A percentile compares a stretch with the other conserved stretches of the same genome.
phyloP scores from a whole-genome alignment of 2,888 invertebrate species.

The Pyrochroa serraticornis region DNA sequence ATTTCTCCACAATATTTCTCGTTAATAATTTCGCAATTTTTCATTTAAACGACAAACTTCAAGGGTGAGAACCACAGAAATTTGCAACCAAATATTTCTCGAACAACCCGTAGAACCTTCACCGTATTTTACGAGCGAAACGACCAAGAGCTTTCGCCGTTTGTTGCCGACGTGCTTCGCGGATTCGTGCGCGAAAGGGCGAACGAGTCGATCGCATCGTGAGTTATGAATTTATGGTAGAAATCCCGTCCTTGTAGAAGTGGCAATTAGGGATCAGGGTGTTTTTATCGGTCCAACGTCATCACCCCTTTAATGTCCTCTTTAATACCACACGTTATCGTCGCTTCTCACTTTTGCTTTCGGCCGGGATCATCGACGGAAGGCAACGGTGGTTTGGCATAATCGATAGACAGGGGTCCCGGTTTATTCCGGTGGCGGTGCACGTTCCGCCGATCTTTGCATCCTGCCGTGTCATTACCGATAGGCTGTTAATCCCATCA shows the following conservation, averaged over 20 bases:
- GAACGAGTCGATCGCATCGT: conserved; percentile 8
- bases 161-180: conserved; percentile 4
- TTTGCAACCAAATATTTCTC: too few species aligned
- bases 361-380: conserved; percentile 14
- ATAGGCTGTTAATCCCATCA: conserved; percentile 49
- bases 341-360: conserved; percentile 38
- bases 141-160: too few species aligned
- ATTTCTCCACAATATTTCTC: too few species aligned
- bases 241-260: conserved; percentile 37
- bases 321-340: conserved; percentile 45
- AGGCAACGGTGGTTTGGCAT: conserved; percentile 6
- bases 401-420: conserved; percentile 38
- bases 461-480: conserved; percentile 49
- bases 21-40: too few species aligned
- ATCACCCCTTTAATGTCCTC: conserved; percentile 45
- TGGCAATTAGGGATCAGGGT: conserved; percentile 44
- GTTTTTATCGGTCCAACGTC: conserved; percentile 45
- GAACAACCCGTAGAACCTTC: too few species aligned
- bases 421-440: conserved; percentile 28
- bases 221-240: conserved; percentile 15
- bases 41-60: too few species aligned
- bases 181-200: conserved; percentile 14
- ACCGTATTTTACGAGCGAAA: too few species aligned
- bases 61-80: too few species aligned
- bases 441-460: conserved; percentile 48